Conservation (phyloP, 2,113 vertebrate genomes). For the Sigmodon hispidus region DNA sequence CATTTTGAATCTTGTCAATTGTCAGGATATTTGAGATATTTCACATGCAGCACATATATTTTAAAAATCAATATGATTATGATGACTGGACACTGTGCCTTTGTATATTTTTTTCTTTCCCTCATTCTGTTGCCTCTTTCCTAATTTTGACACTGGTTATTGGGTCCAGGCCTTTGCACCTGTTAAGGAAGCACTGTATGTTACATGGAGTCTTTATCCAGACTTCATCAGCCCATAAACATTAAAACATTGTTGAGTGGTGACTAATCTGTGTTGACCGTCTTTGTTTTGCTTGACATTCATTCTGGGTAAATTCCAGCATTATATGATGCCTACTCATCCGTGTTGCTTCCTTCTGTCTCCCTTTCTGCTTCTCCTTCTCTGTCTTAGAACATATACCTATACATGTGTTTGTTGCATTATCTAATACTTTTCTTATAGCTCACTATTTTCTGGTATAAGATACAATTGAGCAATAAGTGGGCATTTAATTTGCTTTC, state of each 20-base stretch:
- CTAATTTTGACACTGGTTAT: not conserved
- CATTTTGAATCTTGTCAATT: not conserved
- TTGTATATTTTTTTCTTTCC: not conserved
- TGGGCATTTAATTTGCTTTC: not conserved
- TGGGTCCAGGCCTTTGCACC: not conserved
- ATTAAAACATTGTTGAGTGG: no score
- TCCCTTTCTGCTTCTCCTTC: no score
- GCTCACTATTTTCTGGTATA: not conserved
- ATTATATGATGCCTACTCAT: no score
- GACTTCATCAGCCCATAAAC: not conserved
- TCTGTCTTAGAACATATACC: no score
- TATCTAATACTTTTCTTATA: not conserved
- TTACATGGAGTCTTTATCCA: not conserved
- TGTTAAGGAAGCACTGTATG: not conserved
- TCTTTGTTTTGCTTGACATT: not conserved
- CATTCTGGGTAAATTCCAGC: not conserved
- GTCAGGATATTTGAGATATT: not conserved
- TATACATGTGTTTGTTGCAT: no score
- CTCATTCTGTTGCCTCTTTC: not conserved
- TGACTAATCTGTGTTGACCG: not conserved
- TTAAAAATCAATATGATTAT: not conserved
- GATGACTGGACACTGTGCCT: not conserved
- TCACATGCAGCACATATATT: not conserved
- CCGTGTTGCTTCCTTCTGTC: no score
- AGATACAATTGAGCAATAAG: not conserved